These are phyloP conservation scores for Thunnus albacares DNA, from an alignment of 2,797 vertebrate genomes.

Conservation along the genomic window DNA sequence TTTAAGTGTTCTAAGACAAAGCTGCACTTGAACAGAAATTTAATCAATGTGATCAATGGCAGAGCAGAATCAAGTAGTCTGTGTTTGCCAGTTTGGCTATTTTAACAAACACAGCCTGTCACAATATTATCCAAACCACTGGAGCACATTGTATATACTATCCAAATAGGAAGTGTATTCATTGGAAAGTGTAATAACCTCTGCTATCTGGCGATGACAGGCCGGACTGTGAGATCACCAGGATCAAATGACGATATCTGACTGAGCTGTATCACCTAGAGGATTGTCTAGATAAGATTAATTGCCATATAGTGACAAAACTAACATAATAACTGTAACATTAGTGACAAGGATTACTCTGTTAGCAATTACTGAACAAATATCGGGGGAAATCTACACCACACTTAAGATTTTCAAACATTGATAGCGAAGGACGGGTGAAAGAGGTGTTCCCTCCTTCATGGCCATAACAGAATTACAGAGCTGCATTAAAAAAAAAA, in stretches of 20 bases:
- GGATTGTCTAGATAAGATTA: slow-evolving; percentile 73
- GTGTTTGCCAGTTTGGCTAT: slow-evolving; percentile 17
- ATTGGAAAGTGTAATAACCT: slow-evolving; percentile 67
- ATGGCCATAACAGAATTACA: not conserved
- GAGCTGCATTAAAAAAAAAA: not conserved
- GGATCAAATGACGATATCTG: slow-evolving; percentile 70
- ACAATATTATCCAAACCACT: slow-evolving; percentile 78
- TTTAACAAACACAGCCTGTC: slow-evolving; percentile 77
- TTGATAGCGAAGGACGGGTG: slow-evolving; percentile 41
- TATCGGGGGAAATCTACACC: slow-evolving; percentile 69
- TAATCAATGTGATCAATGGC: slow-evolving; percentile 4
- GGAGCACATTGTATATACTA: slow-evolving; percentile 44
- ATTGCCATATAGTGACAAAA: slow-evolving; percentile 68
- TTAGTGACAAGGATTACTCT: slow-evolving; percentile 62
- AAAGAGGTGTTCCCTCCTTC: slow-evolving; percentile 32
- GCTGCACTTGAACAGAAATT: slow-evolving; percentile 28
- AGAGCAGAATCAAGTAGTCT: not conserved
- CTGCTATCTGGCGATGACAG: slow-evolving; percentile 65
- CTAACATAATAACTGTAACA: slow-evolving; percentile 68
- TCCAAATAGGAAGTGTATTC: slow-evolving; percentile 76
- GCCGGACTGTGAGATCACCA: slow-evolving; percentile 70
- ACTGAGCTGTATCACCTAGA: slow-evolving; percentile 43
- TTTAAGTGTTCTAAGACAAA: slow-evolving; percentile 23
- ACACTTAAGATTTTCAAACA: slow-evolving; percentile 37
- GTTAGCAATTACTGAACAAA: slow-evolving; percentile 67